A percentile compares a stretch with the other conserved stretches of the same genome.
Evolutionary conservation across 2,797 vertebrate species (phyloP).

Genomic region (Melanotaenia trifasciata): DNA sequence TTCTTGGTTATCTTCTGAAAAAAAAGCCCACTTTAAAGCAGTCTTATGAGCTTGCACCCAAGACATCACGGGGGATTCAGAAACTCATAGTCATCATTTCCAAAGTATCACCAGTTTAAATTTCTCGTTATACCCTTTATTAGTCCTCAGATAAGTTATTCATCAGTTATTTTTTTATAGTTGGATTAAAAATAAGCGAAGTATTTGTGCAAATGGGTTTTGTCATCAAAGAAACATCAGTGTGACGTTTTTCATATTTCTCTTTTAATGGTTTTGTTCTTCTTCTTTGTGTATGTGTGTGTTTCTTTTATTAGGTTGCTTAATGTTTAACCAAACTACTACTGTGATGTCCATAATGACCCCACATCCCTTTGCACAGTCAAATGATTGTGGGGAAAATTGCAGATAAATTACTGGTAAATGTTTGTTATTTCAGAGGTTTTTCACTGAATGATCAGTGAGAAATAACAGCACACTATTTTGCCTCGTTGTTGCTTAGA

Average conservation of each 20-base stretch:
- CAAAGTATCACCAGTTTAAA: background rate
- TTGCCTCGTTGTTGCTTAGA: background rate
- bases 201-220: background rate
- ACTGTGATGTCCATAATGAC: background rate
- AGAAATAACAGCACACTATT: background rate
- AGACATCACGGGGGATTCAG: background rate
- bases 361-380: background rate
- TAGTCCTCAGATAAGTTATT: background rate
- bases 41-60: background rate
- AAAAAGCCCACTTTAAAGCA: background rate
- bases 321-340: background rate
- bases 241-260: no score
- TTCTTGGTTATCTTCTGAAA: background rate
- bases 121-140: no score
- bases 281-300: background rate
- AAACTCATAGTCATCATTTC: background rate
- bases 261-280: background rate
- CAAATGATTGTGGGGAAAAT: background rate
- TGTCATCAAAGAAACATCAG: background rate
- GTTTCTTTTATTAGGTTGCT: background rate
- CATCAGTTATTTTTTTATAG: background rate
- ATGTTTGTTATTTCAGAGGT: background rate
- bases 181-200: background rate
- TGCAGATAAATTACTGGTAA: background rate
- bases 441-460: background rate